Evolutionary conservation across 2,888 invertebrate species (phyloP).

Genomic region (Latrodectus hesperus): DNA sequence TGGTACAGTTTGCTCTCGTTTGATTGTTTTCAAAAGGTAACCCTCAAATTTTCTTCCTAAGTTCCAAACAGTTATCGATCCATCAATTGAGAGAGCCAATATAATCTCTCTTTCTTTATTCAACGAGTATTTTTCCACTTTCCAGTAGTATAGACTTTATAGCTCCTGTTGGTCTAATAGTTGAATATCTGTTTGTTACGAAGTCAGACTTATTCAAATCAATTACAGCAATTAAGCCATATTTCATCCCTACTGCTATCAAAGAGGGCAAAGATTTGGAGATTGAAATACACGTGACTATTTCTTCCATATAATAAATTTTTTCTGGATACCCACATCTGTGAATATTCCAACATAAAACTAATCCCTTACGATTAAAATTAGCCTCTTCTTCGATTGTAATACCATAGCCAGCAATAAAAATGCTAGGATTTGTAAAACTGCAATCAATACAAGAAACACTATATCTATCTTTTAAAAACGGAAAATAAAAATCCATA

Average conservation of each 20-base stretch:
- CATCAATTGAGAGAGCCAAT: constrained; percentile 44
- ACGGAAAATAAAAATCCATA: constrained; percentile 28
- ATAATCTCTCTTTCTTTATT: constrained; percentile 28
- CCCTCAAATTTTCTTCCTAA: constrained; percentile 38
- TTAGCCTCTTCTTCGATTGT: constrained; percentile 78
- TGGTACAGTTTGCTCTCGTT: not conserved
- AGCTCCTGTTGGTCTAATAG: constrained; percentile 30
- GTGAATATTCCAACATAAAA: constrained; percentile 84
- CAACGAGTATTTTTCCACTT: constrained; percentile 24
- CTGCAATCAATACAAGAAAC: constrained; percentile 48
- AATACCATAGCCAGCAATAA: constrained; percentile 86
- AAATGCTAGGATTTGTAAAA: constrained; percentile 77
- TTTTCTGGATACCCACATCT: constrained; percentile 85
- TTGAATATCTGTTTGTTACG: constrained; percentile 24
- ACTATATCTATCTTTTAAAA: constrained; percentile 32
- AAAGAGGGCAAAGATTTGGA: constrained; percentile 82
- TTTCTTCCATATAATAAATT: constrained; percentile 79
- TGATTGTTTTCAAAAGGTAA: constrained; percentile 27
- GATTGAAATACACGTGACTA: constrained; percentile 83
- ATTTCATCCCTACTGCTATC: constrained; percentile 84
- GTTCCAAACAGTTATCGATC: constrained; percentile 43
- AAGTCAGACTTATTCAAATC: constrained; percentile 82
- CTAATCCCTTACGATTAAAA: constrained; percentile 78
- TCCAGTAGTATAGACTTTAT: constrained; percentile 49
- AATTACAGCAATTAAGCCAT: constrained; percentile 83